Evolutionary conservation across 1,140 invertebrate species (phyloP), one percentile per base, ranked within the genome.

Genomic region (Lethocerus indicus): DNA sequence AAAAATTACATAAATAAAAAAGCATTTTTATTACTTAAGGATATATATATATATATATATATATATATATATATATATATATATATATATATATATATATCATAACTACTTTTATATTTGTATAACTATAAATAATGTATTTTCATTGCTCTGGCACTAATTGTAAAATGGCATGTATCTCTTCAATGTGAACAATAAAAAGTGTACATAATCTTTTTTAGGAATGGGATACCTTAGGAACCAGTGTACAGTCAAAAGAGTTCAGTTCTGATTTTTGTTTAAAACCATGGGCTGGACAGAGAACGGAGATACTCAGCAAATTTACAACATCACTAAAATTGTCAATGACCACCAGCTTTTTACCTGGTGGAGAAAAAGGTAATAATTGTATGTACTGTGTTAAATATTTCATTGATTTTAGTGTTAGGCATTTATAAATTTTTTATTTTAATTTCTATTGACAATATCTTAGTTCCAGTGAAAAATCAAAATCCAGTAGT

Each of bases 301-400:
- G 81, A 57, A 61, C 70, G 53, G 66, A 65, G 5, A 91, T 94
- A 59, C 67, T 95, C 4, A 81, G 74, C 52, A 87, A 86, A 66
- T 94, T 84, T 57, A 93, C 87, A 29, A 95, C 90, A 41, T 86
- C 83, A 24, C 87, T 92, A 65, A 92, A 89, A 63, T 64, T 93
- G 39, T 84, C 87, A 4, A 87, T 93, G 56, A 75, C 84, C 1
- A 47, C 49, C 12, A 92, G 86, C 23, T 26, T 5, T 37, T 37
- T 46, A 13, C 42, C 2, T 45, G 18, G 48, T 50, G 2, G 20
- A 7, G 24, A 21, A 37, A 41, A 21, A 6, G 6, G 16, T 39
- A 13, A 14, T 12, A 12, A 16, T 41, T 32, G 25, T 37, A 13
- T n/a, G 9, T 46, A 51, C 25, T 25, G 3, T 21, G 12, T 45